Base-by-base conservation (phyloP, 2,113 vertebrate species). In the Nothocercus nigrocapillus region DNA sequence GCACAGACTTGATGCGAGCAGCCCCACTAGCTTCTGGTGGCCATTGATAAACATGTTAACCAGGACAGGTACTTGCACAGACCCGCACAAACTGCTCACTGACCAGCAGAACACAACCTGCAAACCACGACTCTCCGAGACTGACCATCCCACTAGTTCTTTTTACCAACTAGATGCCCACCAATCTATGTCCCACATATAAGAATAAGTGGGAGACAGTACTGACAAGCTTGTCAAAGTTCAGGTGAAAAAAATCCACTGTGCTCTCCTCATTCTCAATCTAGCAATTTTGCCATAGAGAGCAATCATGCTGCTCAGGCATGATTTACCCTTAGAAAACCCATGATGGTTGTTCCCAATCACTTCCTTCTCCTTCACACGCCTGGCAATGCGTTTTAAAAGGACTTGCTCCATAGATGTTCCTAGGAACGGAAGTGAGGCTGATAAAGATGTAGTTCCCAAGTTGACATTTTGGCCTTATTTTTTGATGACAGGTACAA, bases 81-180 rank as follows among this genome's bases (percentile, higher is more conserved):
- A 44, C 4, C 11, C 5, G 1, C 0, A 32, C 20, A 75, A 53
- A 59, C 27, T 59, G 24, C 16, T 18, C 67, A 11, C 14, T 0
- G 7, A 62, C 17, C 25, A n/a, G n/a, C 5, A 44, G 42, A 13
- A 12, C 19, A 49, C 18, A 54, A 82, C 7, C 18, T 24, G 28
- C n/a, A 28, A 28, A 34, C 16, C 22, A 44, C 1, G 3, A 21
- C 6, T 12, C 63, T 47, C 42, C 30, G 18, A 3, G 7, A 64
- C 25, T 75, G n/a, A 68, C 18, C 22, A 63, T 8, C 16, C 1
- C 2, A 67, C 14, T 34, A 81, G 12, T 30, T 30, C 16, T 68
- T 84, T 56, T 44, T 11, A 44, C 20, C 2, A 3, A 12, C 27
- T 22, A 74, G 54, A 34, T 14, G 25, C 5, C 8, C 7, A 61